Evolutionary conservation across 2,888 invertebrate genomes (phyloP).

Genomic region (Drosophila gaucha): DNA sequence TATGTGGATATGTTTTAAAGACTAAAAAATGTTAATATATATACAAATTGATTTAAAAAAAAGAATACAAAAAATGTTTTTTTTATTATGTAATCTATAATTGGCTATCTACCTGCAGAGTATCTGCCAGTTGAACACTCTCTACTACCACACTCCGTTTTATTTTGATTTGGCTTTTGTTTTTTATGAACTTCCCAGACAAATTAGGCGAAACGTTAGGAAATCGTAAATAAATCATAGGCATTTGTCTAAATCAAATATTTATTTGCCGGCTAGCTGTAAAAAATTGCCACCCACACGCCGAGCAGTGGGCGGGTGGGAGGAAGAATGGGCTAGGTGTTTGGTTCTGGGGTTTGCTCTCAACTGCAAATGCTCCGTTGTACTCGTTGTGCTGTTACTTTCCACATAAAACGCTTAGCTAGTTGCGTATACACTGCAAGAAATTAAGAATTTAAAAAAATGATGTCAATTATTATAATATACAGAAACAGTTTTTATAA

Average conservation of each 20-base stretch:
- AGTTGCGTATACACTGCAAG: constrained; percentile 1
- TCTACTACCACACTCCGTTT: background rate
- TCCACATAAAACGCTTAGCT: background rate
- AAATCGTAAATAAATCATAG: constrained; percentile 69
- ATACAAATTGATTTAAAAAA: too few species aligned
- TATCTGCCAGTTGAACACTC: background rate
- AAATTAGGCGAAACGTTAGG: constrained; percentile 46
- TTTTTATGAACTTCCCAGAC: constrained; percentile 46
- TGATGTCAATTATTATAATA: too few species aligned
- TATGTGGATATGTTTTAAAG: too few species aligned
- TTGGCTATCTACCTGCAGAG: background rate
- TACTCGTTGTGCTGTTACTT: constrained; percentile 2
- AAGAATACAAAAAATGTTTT: too few species aligned
- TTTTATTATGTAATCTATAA: too few species aligned
- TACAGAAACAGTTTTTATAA: too few species aligned
- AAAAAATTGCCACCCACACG: constrained; percentile 61
- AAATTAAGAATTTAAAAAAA: too few species aligned
- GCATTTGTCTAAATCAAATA: constrained; percentile 60
- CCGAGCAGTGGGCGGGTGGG: background rate
- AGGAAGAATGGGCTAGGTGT: background rate
- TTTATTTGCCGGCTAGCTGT: constrained; percentile 61
- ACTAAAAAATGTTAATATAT: too few species aligned
- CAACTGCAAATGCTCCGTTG: background rate
- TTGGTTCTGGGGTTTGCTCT: background rate
- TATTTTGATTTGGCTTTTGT: constrained; percentile 4